phyloP scores from a whole-genome alignment of 2,888 invertebrate genomes.

The Anthophora plumipes region DNA sequence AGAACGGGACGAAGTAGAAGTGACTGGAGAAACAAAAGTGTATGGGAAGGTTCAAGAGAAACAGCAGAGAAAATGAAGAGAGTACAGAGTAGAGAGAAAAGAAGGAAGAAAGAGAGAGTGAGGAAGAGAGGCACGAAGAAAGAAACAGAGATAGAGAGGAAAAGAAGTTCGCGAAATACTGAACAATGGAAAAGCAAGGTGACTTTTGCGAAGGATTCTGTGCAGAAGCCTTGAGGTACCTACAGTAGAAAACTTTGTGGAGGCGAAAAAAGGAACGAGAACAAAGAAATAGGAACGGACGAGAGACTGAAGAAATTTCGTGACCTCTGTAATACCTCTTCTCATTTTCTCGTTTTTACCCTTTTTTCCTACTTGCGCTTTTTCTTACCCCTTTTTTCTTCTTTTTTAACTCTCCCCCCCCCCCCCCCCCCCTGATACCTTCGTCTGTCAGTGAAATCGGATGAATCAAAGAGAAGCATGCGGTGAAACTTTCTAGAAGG shows the following conservation, averaged over 20 bases:
- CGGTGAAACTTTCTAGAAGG: constrained; percentile 54
- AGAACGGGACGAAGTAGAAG: constrained; percentile 45
- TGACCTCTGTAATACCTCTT: constrained; percentile 39
- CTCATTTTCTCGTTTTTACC: constrained; percentile 20
- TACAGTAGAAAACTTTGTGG: constrained; percentile 64
- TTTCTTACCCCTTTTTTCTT: constrained; percentile 17
- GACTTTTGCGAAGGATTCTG: constrained; percentile 60
- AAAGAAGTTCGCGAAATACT: constrained; percentile 49
- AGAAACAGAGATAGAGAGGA: too few relatives aligned
- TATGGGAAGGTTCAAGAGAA: constrained; percentile 51
- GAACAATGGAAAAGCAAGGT: constrained; percentile 59
- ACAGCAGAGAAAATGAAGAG: constrained; percentile 19
- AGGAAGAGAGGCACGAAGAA: too few relatives aligned
- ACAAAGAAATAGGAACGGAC: constrained; percentile 37
- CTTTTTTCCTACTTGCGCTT: constrained; percentile 9
- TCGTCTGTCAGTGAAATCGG: constrained; percentile 48
- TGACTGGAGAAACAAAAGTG: constrained; percentile 62
- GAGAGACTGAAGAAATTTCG: constrained; percentile 61
- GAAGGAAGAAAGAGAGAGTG: background rate
- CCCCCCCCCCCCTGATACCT: constrained; percentile 23
- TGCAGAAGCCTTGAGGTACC: constrained; percentile 55
- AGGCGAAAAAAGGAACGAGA: constrained; percentile 43
- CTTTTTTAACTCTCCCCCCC: too few relatives aligned
- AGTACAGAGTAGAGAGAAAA: background rate
- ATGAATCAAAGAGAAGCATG: constrained; percentile 57